Evolutionary conservation across 2,888 invertebrate species (phyloP).

Genomic region (Timema cristinae): DNA sequence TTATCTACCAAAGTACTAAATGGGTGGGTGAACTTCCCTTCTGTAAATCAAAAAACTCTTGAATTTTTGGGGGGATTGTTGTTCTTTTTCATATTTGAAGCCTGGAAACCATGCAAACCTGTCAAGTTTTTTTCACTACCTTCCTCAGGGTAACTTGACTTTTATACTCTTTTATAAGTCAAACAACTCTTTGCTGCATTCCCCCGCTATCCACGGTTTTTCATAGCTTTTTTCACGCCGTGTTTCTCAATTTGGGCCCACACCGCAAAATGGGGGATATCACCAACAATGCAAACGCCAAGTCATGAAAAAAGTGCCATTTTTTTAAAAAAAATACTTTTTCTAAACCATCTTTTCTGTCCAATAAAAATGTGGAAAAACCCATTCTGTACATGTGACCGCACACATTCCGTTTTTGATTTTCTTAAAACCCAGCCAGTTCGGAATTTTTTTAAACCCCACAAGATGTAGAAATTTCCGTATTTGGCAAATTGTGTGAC

Average conservation of each 20-base stretch:
- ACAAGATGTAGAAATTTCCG: too few relatives aligned
- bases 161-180: constrained; percentile 86
- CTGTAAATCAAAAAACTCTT: constrained; percentile 83
- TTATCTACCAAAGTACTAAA: constrained; percentile 58
- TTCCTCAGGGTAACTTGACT: constrained; percentile 78
- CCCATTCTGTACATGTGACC: constrained; percentile 98
- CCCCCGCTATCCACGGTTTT: constrained; percentile 63
- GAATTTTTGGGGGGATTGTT: constrained; percentile 66
- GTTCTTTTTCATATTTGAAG: constrained; percentile 88
- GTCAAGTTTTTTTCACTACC: constrained; percentile 93
- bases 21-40: constrained; percentile 72
- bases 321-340: constrained; percentile 39
- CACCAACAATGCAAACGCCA: constrained; percentile 97
- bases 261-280: constrained; percentile 87
- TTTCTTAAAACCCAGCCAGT: constrained; percentile 84
- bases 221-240: constrained; percentile 81
- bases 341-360: constrained; percentile 44
- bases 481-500: too few relatives aligned
- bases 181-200: constrained; percentile 63
- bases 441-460: constrained; percentile 63
- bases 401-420: constrained; percentile 81
- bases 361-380: constrained; percentile 78
- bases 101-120: constrained; percentile 91
- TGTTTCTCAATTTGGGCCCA: constrained; percentile 83
- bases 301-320: constrained; percentile 85